These are phyloP conservation scores for Todiramphus chloris DNA, from an alignment of 2,113 vertebrate genomes.

Conservation along the genomic window DNA sequence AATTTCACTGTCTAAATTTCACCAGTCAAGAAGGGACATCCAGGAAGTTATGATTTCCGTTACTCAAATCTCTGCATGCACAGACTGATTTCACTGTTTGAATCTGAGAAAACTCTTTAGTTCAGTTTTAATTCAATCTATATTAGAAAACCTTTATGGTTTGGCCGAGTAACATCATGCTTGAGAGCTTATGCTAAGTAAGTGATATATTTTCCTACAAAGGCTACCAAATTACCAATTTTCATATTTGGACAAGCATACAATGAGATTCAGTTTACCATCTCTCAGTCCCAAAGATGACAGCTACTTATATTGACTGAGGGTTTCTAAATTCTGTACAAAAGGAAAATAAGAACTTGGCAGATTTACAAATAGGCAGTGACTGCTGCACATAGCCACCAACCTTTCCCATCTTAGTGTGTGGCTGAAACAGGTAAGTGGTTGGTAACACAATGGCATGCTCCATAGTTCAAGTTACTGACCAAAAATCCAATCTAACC, in stretches of 20 bases:
- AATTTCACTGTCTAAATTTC: neutral
- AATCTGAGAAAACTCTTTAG: neutral
- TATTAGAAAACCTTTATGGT: neutral
- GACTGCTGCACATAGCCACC: neutral
- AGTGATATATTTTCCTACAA: neutral
- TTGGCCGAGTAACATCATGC: neutral
- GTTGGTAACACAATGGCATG: neutral
- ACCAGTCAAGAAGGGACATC: neutral
- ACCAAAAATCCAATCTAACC: neutral
- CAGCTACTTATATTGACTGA: neutral
- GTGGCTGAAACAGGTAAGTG: neutral
- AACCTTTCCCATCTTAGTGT: neutral
- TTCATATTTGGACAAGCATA: neutral
- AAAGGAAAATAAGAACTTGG: neutral
- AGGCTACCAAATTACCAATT: neutral
- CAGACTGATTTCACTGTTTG: neutral
- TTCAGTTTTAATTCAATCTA: neutral
- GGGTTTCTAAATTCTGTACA: neutral
- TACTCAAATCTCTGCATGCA: neutral
- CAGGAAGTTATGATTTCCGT: neutral
- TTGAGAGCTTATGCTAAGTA: neutral
- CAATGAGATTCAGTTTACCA: neutral
- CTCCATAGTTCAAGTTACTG: neutral
- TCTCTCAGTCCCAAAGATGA: neutral
- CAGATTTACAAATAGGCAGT: neutral